Conservation (phyloP, 2,113 vertebrate genomes). For the Mesitornis unicolor region DNA sequence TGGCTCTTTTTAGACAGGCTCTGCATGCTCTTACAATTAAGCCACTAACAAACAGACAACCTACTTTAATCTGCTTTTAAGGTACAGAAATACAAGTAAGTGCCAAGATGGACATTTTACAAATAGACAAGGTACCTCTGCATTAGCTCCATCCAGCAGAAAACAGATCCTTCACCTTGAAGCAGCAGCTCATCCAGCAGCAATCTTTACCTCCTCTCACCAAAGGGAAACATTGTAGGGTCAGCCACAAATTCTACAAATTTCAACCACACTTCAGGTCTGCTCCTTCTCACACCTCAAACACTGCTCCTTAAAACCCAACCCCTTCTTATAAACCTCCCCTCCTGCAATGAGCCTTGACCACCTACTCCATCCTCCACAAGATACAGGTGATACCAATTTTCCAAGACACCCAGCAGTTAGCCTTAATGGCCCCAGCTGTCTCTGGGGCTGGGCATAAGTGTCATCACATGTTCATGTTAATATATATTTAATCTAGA, state of each 20-base stretch:
- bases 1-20: not conserved
- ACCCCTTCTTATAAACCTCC: fast-evolving
- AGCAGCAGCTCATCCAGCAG: not conserved
- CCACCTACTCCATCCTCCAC: not conserved
- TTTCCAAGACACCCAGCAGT: not conserved
- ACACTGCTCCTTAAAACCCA: fast-evolving
- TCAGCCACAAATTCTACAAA: fast-evolving
- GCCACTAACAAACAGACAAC: not conserved
- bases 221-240: fast-evolving
- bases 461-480: not conserved
- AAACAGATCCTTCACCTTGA: fast-evolving
- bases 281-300: fast-evolving
- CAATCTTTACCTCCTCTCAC: fast-evolving
- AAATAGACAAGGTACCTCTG: not conserved
- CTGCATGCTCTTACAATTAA: not conserved
- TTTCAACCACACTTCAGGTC: fast-evolving
- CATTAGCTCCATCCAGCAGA: not conserved
- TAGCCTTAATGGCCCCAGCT: not conserved
- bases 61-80: not conserved
- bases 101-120: not conserved
- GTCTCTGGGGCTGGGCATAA: not conserved
- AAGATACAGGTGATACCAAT: not conserved
- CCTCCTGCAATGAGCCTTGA: fast-evolving
- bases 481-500: not conserved
- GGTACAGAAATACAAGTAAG: not conserved